Conservation (phyloP, 2,113 vertebrate genomes). For the Hypocryptadius cinnamomeus region DNA sequence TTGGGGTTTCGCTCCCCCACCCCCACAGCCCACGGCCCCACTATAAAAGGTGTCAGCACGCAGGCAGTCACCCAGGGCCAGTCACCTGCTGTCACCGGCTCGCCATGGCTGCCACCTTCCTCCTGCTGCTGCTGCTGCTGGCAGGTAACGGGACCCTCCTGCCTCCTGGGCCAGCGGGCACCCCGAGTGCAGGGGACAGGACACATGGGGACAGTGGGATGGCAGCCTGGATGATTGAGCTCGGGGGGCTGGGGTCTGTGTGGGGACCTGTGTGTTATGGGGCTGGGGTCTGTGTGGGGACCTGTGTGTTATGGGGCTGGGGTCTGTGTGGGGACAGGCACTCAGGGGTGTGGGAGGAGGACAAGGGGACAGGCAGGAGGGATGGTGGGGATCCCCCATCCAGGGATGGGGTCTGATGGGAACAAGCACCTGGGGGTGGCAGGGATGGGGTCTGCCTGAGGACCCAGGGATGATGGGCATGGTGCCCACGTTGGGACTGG, state of each 20-base stretch:
- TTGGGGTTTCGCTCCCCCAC: neutral
- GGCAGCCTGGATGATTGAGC: neutral
- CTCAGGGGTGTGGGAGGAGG: neutral
- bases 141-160: neutral
- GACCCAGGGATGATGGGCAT: neutral
- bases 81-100: neutral
- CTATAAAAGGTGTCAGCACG: neutral
- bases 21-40: neutral
- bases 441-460: neutral
- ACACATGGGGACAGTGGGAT: fast-evolving
- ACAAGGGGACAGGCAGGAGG: neutral
- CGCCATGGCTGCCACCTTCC: neutral
- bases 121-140: neutral
- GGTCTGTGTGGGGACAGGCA: neutral
- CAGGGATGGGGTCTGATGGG: neutral
- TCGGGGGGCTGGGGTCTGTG: no score
- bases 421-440: neutral
- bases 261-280: no score
- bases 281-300: no score
- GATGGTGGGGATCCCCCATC: no score
- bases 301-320: neutral
- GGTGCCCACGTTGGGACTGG: neutral
- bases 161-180: neutral
- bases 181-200: neutral
- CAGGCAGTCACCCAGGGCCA: neutral